These are phyloP conservation scores for Anguilla megastoma DNA, from an alignment of 2,797 vertebrate species.

Conservation along the genomic window DNA sequence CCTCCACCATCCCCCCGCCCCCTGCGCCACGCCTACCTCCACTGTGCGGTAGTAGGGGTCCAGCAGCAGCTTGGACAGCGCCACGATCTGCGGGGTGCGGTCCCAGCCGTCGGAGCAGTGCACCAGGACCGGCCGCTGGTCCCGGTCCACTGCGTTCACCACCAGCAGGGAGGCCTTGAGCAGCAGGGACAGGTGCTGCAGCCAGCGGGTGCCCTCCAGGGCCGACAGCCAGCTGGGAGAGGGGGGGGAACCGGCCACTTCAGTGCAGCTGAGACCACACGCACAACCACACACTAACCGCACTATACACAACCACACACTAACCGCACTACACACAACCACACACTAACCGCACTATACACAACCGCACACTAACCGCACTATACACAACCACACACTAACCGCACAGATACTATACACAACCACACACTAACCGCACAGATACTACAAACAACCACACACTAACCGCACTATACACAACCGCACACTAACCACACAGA, in stretches of 20 bases:
- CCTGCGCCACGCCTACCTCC: conserved; percentile 67
- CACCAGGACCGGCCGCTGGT: conserved; percentile 89
- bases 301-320: background rate
- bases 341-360: background rate
- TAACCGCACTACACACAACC: background rate
- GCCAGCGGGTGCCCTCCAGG: conserved; percentile 96
- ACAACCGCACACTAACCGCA: background rate
- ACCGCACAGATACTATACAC: background rate
- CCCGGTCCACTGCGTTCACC: conserved; percentile 87
- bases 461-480: background rate
- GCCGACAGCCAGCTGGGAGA: conserved; percentile 92
- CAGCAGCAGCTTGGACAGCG: conserved; percentile 90
- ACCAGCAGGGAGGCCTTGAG: conserved; percentile 90
- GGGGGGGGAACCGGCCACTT: background rate
- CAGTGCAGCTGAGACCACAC: background rate
- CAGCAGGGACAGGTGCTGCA: conserved; percentile 93
- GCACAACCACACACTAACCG: background rate
- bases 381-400: background rate
- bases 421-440: background rate
- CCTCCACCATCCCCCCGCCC: background rate
- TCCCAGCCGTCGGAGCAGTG: conserved; percentile 99
- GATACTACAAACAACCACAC: background rate
- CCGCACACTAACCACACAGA: background rate
- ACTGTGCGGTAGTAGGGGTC: conserved; percentile 96
- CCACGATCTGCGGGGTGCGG: conserved; percentile 94